These are phyloP conservation scores for Ceratothoa steindachneri DNA, from an alignment of 2,888 invertebrate genomes.

Conservation along the genomic window DNA sequence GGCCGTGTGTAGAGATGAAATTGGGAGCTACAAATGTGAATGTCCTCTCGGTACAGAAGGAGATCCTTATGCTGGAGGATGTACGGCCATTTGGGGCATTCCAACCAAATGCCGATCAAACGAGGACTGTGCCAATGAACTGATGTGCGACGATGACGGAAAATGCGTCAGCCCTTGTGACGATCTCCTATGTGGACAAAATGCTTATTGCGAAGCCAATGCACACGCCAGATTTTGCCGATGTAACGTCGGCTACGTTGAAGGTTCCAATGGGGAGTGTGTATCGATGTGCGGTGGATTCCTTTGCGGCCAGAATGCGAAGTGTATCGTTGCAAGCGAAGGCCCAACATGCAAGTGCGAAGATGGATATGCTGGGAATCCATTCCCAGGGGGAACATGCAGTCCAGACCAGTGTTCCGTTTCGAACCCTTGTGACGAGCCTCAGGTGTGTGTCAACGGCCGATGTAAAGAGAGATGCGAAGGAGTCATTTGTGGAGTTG, in stretches of 20 bases:
- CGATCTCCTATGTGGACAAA: conserved; percentile 71
- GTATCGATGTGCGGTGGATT: conserved; percentile 60
- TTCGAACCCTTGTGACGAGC: conserved; percentile 69
- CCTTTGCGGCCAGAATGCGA: conserved; percentile 52
- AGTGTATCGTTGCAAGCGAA: conserved; percentile 70
- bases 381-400: conserved; percentile 84
- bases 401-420: conserved; percentile 75
- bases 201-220: conserved; percentile 81
- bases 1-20: conserved; percentile 81
- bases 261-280: conserved; percentile 76
- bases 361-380: conserved; percentile 81
- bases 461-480: conserved; percentile 85
- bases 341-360: conserved; percentile 85
- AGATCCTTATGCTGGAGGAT: conserved; percentile 44
- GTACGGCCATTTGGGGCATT: conserved; percentile 26
- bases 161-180: conserved; percentile 77
- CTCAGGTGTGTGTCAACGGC: conserved; percentile 77
- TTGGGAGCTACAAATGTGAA: conserved; percentile 77
- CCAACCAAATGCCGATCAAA: conserved; percentile 63
- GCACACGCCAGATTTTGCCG: conserved; percentile 85
- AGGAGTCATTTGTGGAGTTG: conserved; percentile 78
- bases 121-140: conserved; percentile 72
- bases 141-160: conserved; percentile 71
- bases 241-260: conserved; percentile 75
- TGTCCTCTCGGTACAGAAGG: conserved; percentile 55